phyloP scores from a whole-genome alignment of 2,888 invertebrate species.

The Lymantria monacha region DNA sequence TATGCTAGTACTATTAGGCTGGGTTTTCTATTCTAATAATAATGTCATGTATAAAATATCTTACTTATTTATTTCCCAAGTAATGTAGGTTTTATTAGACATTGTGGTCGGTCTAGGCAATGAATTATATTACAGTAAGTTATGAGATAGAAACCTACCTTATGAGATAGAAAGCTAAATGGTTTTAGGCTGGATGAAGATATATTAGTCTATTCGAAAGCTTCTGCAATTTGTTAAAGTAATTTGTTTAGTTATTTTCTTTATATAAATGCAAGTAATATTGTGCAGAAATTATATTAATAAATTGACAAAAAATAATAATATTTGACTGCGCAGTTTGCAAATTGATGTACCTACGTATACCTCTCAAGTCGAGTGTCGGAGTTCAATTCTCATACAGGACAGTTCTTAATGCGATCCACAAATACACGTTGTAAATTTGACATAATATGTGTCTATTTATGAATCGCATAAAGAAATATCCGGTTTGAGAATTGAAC shows the following conservation, averaged over 20 bases:
- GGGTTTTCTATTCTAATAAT: not conserved
- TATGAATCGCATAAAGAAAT: no score
- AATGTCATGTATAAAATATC: not conserved
- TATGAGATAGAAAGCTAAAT: not conserved
- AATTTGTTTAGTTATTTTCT: not conserved
- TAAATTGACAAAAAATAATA: no score
- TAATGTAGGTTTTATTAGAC: slow-evolving; percentile 24
- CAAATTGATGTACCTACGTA: no score
- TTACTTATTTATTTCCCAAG: slow-evolving; percentile 7
- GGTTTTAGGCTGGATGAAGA: not conserved
- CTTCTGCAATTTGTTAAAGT: not conserved
- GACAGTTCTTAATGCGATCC: no score
- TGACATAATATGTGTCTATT: no score
- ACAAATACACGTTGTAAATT: no score
- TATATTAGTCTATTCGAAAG: not conserved
- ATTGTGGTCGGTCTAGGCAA: slow-evolving; percentile 10
- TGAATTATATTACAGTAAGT: slow-evolving; percentile 11
- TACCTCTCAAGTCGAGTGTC: no score
- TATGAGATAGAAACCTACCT: not conserved
- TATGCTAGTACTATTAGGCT: no score
- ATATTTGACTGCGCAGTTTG: no score
- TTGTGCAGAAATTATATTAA: no score
- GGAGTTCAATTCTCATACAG: no score
- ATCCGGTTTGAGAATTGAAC: no score
- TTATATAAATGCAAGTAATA: not conserved